Evolutionary conservation across 2,113 vertebrate species (phyloP), one percentile per base, ranked within the genome.

Genomic region (Gambusia affinis): DNA sequence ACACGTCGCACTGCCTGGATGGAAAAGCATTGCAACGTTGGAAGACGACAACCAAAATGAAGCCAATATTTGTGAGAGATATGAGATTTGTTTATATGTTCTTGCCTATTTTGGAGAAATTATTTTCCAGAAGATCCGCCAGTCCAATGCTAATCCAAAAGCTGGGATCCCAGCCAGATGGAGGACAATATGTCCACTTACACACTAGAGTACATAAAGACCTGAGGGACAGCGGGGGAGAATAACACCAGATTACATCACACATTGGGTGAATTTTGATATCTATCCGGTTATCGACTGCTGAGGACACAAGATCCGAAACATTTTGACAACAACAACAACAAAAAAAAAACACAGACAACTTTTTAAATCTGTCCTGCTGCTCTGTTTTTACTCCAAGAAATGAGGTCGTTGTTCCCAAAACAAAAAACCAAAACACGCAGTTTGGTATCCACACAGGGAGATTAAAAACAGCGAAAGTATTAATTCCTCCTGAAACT

Each of bases 151-250:
- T 80, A 2, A 89, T 94, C 98, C 97, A 99, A 87, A 99, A 99
- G 63, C 86, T 95, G 77, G 93, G 89, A 60, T 98, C 95, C 97
- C 98, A 99, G 60, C 97, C 97, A n/a, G 87, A 91, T 54, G 96
- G 93, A n/a, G 96, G 92, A 0, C 94, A 96, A 77, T 97, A 98
- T 0, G 96, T 97, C 98, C 97, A 99, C 79, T 99, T 99, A 88
- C 98, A 99, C 73, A 98, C 95, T 74, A 99, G 84, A 3, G 97
- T 97, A 75, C 98, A 99, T 65, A 98, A 93, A 82, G 98, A 99
- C 73, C 98, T 99, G 83, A 60, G 71, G 78, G 88, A 76, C 12
- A 73, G 17, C 11, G 33, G 10, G 27, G 24, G 2, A 57, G 24
- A 57, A 57, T 24, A 2, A 57, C 11, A 47, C 44, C 44, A 47